Percentiles rank a stretch among this genome's conserved stretches.
These are phyloP conservation scores for Microcebus lehilahytsara DNA, from an alignment of 2,113 vertebrate genomes.

Conservation along the genomic window DNA sequence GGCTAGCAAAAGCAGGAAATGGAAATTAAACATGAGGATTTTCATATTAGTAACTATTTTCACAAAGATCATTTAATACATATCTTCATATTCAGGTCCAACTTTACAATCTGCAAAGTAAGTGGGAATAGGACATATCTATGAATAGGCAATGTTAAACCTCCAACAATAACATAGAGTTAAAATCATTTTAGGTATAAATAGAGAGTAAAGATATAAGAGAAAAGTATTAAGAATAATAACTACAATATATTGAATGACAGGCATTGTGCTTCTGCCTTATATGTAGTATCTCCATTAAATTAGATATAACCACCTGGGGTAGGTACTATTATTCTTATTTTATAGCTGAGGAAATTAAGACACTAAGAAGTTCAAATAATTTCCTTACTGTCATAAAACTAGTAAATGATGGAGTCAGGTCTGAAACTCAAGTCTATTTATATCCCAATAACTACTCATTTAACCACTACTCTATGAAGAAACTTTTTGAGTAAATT, in stretches of 20 bases:
- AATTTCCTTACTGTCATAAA: not conserved
- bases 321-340: not conserved
- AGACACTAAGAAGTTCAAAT: not conserved
- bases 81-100: not conserved
- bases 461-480: not conserved
- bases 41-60: not conserved
- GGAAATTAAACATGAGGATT: not conserved
- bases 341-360: not conserved
- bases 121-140: not conserved
- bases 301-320: not conserved
- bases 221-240: not conserved
- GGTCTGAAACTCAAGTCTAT: not conserved
- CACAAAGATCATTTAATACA: not conserved
- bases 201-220: not conserved
- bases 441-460: not conserved
- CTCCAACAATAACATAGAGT: not conserved
- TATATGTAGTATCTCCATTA: not conserved
- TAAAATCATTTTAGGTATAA: not conserved
- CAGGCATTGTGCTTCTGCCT: not conserved
- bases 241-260: not conserved
- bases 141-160: not conserved
- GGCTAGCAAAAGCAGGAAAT: not conserved
- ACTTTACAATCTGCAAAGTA: not conserved
- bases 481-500: not conserved
- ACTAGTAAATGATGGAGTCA: not conserved